Conservation (phyloP, 1,140 invertebrate species). For the Atopsyche davidsoni region DNA sequence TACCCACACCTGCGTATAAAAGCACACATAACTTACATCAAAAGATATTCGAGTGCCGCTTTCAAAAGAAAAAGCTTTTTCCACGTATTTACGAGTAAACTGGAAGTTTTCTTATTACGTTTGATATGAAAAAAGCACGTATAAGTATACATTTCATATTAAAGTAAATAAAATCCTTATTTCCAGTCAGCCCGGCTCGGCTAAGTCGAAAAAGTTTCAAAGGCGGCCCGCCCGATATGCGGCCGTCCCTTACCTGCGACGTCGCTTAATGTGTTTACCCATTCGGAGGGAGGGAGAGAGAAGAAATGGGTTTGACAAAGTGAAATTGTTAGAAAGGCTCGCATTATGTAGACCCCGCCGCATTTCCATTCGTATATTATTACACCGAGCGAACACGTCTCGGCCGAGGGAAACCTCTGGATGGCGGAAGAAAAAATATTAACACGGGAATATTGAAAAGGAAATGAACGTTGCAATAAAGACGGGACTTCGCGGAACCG, state of each 20-base stretch:
- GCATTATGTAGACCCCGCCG: slow-evolving; percentile 16
- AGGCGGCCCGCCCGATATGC: slow-evolving; percentile 1
- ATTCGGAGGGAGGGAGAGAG: slow-evolving; percentile 10
- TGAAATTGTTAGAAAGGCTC: slow-evolving; percentile 16
- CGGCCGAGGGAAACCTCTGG: too few species aligned
- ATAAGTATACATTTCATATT: slow-evolving; percentile 15
- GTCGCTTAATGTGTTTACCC: too few species aligned
- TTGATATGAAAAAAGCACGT: slow-evolving; percentile 14
- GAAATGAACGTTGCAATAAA: too few species aligned
- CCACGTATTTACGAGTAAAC: slow-evolving; percentile 10
- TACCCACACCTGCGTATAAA: too few species aligned
- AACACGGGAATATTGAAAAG: too few species aligned
- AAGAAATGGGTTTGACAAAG: slow-evolving; percentile 18
- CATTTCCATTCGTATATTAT: slow-evolving; percentile 19
- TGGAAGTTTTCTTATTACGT: slow-evolving; percentile 21
- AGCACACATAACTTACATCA: too few species aligned
- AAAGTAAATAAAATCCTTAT: slow-evolving; percentile 16
- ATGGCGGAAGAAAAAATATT: too few species aligned
- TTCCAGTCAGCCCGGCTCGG: slow-evolving; percentile 14
- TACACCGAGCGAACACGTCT: slow-evolving; percentile 13
- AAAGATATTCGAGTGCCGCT: too few species aligned
- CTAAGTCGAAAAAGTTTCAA: slow-evolving; percentile 10
- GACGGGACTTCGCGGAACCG: too few species aligned
- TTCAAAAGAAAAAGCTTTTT: slow-evolving; percentile 5
- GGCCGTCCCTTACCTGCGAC: slow-evolving; percentile 1